Evolutionary conservation across 2,888 invertebrate species (phyloP), one percentile per base, ranked within the genome.

Genomic region (Gasteruption jaculator): DNA sequence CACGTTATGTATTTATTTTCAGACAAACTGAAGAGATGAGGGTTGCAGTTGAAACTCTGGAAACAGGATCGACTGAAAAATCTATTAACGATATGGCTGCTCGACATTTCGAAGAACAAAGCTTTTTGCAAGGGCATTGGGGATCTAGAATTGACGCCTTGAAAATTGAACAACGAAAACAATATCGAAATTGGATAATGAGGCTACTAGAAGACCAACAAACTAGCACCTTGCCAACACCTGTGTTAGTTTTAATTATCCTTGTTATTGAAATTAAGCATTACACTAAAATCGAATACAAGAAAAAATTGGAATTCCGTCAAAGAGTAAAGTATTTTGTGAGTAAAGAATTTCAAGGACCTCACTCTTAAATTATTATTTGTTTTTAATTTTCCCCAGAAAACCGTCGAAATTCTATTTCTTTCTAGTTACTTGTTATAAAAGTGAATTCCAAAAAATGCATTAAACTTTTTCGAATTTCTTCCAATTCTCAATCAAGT

Each of bases 1-100:
- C n/a, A n/a, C n/a, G n/a, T n/a, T n/a, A n/a, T n/a, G n/a, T n/a
- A n/a, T n/a, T n/a, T n/a, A 44, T 43, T 62, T 64, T 5, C 54
- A 85, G 86, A 38, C 91, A 92, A 75, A 85, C 85, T 26, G 80
- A 84, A 57, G 94, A 94, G 75, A 93, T 94, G 91, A 85, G 89
- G 53, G 76, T 82, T 26, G 89, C 90, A 38, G 81, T 94, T 30
- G 83, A 86, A 50, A 80, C 83, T 38, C 74, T 92, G 33, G 88
- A 91, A 61, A 74, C 79, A 26, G 81, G 81, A 5, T 85, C 84
- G 29, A 90, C 88, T 0, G 91, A 91, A 66, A 81, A 80, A 43
- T 80, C 92, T 60, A 91, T 95, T 38, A 94, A 93, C 66, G 80
- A 83, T 51, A 75, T 94, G 49, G 85, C 91, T 1, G 82, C 83